A percentile compares a stretch with the other conserved stretches of the same genome.
Conservation (phyloP, 2,888 invertebrate species). For the Hydropsyche betteni region DNA sequence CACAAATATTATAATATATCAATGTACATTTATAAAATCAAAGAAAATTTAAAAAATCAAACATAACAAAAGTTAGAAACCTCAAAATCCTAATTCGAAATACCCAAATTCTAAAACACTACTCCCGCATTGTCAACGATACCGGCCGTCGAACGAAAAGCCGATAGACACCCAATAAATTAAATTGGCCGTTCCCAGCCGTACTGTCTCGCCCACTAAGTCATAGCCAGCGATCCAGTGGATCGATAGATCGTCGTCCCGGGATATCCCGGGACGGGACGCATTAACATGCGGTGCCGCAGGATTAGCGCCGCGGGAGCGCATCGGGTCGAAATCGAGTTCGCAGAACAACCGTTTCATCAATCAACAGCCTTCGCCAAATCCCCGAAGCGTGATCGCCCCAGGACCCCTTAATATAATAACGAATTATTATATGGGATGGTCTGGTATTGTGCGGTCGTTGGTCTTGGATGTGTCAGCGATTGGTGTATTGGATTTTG, state of each 20-base stretch:
- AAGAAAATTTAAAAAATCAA: no score
- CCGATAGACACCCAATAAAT: slow-evolving; percentile 3
- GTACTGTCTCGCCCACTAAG: not conserved
- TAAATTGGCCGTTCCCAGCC: slow-evolving; percentile 6
- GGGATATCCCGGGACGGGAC: slow-evolving; percentile 4
- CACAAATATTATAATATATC: no score
- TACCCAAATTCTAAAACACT: no score
- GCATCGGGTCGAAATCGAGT: slow-evolving; percentile 10
- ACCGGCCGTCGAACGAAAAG: no score
- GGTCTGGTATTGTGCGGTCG: no score
- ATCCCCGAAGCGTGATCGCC: not conserved
- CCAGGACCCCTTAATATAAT: no score
- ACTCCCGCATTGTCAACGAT: no score
- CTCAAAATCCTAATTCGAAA: no score
- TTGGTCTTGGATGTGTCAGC: not conserved
- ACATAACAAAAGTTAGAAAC: no score
- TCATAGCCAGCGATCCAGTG: not conserved
- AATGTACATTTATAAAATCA: no score
- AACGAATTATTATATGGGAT: no score
- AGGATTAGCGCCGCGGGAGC: slow-evolving; percentile 26
- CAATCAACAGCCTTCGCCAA: slow-evolving; percentile 7
- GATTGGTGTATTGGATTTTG: not conserved
- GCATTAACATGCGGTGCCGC: slow-evolving; percentile 20
- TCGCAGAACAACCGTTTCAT: not conserved
- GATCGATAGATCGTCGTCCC: slow-evolving; percentile 22